These are phyloP conservation scores for Heliconius nattereri DNA, from an alignment of 1,140 invertebrate genomes.

Conservation along the genomic window DNA sequence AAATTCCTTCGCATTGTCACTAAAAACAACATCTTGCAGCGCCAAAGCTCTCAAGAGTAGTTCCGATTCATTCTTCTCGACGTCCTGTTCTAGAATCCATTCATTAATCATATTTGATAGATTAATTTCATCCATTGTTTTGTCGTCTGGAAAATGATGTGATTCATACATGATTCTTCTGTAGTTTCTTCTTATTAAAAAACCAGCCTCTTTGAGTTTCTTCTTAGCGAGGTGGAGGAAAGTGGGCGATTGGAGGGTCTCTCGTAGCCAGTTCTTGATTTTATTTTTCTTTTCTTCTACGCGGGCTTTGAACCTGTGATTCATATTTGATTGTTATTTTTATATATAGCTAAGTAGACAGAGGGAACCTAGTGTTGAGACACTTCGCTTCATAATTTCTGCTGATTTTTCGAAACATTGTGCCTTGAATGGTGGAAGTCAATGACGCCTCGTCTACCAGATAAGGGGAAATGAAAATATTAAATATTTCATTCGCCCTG, in stretches of 20 bases:
- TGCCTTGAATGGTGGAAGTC: too few species aligned
- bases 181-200: constrained; percentile 45
- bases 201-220: constrained; percentile 60
- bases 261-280: constrained; percentile 70
- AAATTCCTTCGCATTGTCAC: constrained; percentile 27
- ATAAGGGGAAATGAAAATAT: too few species aligned
- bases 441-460: too few species aligned
- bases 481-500: too few species aligned
- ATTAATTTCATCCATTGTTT: constrained; percentile 66
- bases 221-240: constrained; percentile 68
- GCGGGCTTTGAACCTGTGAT: constrained; percentile 63
- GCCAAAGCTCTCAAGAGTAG: constrained; percentile 58
- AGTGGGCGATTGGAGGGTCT: constrained; percentile 61
- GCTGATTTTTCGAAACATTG: too few species aligned
- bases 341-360: too few species aligned
- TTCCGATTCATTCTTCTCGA: constrained; percentile 53
- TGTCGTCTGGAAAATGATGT: constrained; percentile 50
- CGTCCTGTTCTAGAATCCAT: constrained; percentile 54
- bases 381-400: too few species aligned
- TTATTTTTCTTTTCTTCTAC: constrained; percentile 73
- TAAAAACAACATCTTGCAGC: constrained; percentile 56
- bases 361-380: too few species aligned
- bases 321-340: background rate
- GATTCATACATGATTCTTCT: constrained; percentile 31
- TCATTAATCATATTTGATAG: constrained; percentile 60